Percentiles rank a stretch among this genome's conserved stretches.
Evolutionary conservation across 2,888 invertebrate species (phyloP).

Genomic region (Drosophila tanythrix): DNA sequence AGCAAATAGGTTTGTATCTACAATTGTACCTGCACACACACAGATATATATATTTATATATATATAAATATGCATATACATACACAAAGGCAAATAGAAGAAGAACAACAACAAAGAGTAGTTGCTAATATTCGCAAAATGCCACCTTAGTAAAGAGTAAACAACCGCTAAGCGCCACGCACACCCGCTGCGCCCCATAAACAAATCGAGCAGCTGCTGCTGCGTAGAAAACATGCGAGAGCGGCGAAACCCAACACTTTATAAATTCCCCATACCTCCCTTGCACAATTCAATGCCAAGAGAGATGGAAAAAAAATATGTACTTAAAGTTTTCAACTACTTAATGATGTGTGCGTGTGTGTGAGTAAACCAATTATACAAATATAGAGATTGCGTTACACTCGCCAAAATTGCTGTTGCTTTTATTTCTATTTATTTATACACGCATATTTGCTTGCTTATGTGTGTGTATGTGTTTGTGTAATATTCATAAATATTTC

Average conservation of each 20-base stretch:
- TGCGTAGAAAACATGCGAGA: slow-evolving; percentile 64
- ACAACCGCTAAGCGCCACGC: slow-evolving; percentile 8
- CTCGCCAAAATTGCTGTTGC: slow-evolving; percentile 30
- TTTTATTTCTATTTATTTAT: slow-evolving; percentile 12
- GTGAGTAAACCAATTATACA: slow-evolving; percentile 64
- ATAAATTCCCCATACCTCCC: slow-evolving; percentile 7
- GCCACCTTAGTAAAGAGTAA: slow-evolving; percentile 30
- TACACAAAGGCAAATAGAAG: background rate
- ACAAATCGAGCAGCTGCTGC: slow-evolving; percentile 37
- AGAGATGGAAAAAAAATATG: slow-evolving; percentile 29
- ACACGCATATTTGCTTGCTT: background rate
- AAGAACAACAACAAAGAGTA: slow-evolving; percentile 25
- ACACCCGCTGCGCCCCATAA: slow-evolving; percentile 14
- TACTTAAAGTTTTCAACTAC: slow-evolving; percentile 58
- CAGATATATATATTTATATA: background rate
- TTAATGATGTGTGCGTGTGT: slow-evolving; percentile 31
- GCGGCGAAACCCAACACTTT: slow-evolving; percentile 31
- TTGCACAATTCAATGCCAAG: slow-evolving; percentile 5
- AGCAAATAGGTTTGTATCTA: slow-evolving; percentile 18
- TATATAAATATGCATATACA: background rate
- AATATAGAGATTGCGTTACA: slow-evolving; percentile 66
- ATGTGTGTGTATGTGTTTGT: slow-evolving; percentile 1
- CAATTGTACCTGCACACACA: slow-evolving; percentile 6
- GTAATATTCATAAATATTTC: slow-evolving; percentile 30
- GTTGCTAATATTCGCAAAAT: slow-evolving; percentile 43